Percentiles rank a stretch among this genome's conserved stretches.
Conservation (phyloP, 2,797 vertebrate species). For the Thunnus albacares region DNA sequence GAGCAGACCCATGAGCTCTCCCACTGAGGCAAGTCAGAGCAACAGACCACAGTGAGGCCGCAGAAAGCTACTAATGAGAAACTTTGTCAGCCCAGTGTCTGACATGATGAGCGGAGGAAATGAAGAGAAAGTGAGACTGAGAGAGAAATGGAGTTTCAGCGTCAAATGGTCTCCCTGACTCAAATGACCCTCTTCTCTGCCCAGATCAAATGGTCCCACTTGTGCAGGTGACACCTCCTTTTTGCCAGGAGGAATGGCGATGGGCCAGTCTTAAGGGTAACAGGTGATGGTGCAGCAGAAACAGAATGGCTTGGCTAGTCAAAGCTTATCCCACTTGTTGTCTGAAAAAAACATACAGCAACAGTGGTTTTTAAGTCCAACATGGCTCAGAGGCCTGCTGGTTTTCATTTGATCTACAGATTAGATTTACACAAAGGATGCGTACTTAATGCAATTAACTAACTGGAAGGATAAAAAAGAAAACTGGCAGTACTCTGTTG, state of each 20-base stretch:
- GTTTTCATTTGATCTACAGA: constrained; percentile 50
- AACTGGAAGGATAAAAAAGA: constrained; percentile 6
- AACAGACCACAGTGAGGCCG: constrained; percentile 36
- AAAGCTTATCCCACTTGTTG: constrained; percentile 23
- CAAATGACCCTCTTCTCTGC: constrained; percentile 52
- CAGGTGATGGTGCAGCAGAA: constrained; percentile 40
- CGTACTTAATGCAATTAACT: constrained; percentile 32
- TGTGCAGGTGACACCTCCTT: constrained; percentile 45
- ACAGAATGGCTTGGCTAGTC: constrained; percentile 20
- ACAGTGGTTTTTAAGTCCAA: constrained; percentile 1
- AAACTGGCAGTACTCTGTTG: constrained; percentile 14
- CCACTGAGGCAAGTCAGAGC: constrained; percentile 42
- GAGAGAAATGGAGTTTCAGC: constrained; percentile 47
- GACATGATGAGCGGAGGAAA: constrained; percentile 48
- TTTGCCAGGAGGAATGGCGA: constrained; percentile 50
- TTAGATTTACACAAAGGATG: constrained; percentile 36
- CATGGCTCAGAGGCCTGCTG: constrained; percentile 12
- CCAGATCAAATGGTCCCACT: constrained; percentile 55
- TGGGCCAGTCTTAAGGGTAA: constrained; percentile 30
- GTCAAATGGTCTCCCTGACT: constrained; percentile 58
- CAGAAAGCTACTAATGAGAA: constrained; percentile 62
- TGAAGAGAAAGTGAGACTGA: constrained; percentile 50
- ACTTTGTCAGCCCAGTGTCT: constrained; percentile 59
- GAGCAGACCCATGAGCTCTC: constrained; percentile 28
- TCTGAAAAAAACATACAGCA: constrained; percentile 11